phyloP scores from a whole-genome alignment of 2,113 vertebrate species.

The Prolemur simus region DNA sequence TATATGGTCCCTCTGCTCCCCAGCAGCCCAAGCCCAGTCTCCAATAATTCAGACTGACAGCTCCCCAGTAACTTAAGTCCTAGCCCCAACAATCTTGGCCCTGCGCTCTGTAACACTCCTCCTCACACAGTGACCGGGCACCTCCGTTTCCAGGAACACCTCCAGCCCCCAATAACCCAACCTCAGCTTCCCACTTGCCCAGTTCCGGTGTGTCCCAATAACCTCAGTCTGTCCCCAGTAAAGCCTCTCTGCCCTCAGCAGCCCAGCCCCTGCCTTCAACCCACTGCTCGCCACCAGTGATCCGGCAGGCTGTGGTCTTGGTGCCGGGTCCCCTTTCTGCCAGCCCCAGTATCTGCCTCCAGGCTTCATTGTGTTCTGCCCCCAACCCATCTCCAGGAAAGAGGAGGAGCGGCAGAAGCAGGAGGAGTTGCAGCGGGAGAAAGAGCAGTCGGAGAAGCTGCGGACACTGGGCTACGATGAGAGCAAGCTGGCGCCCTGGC shows the following conservation, averaged over 20 bases:
- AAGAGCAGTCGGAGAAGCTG: slow-evolving; percentile 93
- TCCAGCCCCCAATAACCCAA: background rate
- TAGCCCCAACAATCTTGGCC: background rate
- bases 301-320: no score
- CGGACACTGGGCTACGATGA: slow-evolving; percentile 97
- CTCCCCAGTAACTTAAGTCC: background rate
- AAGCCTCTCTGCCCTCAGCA: background rate
- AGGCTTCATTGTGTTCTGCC: background rate
- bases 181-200: background rate
- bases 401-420: slow-evolving; percentile 89
- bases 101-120: background rate
- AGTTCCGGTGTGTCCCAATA: background rate
- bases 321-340: background rate
- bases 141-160: background rate
- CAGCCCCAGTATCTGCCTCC: no score
- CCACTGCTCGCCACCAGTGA: background rate
- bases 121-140: background rate
- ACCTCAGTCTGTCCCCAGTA: background rate
- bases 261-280: background rate
- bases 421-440: slow-evolving; percentile 90
- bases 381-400: slow-evolving; percentile 84
- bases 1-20: background rate
- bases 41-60: background rate
- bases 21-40: background rate
- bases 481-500: slow-evolving; percentile 97